Evolutionary conservation across 1,140 invertebrate species (phyloP), one percentile per base, ranked within the genome.

Genomic region (Anoplophora glabripennis): DNA sequence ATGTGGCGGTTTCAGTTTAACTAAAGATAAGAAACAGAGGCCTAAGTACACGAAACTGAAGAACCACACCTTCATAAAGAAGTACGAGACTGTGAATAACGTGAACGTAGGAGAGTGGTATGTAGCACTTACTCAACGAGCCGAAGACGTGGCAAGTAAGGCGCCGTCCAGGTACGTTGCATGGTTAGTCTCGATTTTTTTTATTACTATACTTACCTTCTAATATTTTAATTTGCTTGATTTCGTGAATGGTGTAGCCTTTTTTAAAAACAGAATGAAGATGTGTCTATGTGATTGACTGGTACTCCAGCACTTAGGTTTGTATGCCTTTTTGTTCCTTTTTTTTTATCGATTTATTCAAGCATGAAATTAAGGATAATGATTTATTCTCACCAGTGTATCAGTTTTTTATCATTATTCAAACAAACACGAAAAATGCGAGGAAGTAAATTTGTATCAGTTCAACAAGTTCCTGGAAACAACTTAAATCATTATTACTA

Each of bases 41-140:
- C 96, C 96, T 53, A 99, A 99, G 79, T 99, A 99, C 80, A 86
- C 85, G 49, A 87, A 94, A 74, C 81, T 99, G 1, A 81, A 99
- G 68, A 86, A 92, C 64, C 92, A 96, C 75, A 83, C 88, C 18
- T 98, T 98, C 78, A 88, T 98, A 18, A 85, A 85, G 74, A 86
- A 86, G 57, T 92, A 90, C 53, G 89, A 92, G 61, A 77, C 76
- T 8, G 80, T 80, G 53, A 41, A 54, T 44, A 75, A 83, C 44
- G 86, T 92, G 21, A 88, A 93, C 73, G 88, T 95, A 42, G 86
- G 88, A 44, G 80, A 81, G 14, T 93, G 89, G 89, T 90, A 87
- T 76, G 79, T 80, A 57, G 74, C 79, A 42, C 79, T 84, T 34
- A 74, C 77, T 54, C 71, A 77, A 37, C 56, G 60, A 45, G 68